Evolutionary conservation across 2,113 vertebrate genomes (phyloP).

Genomic region (Erinaceus europaeus): DNA sequence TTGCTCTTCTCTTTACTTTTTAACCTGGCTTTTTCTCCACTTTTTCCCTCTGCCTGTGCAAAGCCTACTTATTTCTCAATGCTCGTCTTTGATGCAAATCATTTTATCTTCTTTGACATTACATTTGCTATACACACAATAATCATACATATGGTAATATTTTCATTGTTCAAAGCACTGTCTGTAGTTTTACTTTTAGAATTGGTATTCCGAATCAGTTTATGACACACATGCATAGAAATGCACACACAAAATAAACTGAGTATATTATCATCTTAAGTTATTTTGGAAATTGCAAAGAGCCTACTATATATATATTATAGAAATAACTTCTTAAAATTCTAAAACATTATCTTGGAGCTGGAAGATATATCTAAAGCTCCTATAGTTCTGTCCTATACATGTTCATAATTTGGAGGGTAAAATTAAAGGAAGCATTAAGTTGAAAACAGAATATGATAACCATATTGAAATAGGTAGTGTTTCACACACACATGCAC

Average conservation of each 20-base stretch:
- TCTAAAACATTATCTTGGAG: conserved; percentile 4
- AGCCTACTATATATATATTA: not conserved
- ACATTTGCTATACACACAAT: not conserved
- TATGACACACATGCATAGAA: not conserved
- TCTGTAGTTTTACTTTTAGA: not conserved
- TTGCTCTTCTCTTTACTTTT: not conserved
- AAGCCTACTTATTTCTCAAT: not conserved
- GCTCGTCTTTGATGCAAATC: not conserved
- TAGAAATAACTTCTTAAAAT: not conserved
- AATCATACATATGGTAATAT: not conserved
- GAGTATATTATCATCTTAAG: not conserved
- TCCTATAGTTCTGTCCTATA: not conserved
- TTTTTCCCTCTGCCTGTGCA: not conserved
- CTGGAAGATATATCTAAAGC: not conserved
- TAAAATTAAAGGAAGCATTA: not conserved
- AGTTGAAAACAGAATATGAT: not conserved
- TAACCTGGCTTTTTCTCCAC: not conserved
- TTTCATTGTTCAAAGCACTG: not conserved
- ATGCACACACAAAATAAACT: not conserved
- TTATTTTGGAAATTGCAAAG: not conserved
- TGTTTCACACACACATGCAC: no score
- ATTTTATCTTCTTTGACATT: not conserved
- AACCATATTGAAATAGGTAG: not conserved
- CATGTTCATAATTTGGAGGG: not conserved
- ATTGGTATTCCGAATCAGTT: not conserved